A percentile compares a stretch with the other conserved stretches of the same genome.
Evolutionary conservation across 2,113 vertebrate genomes (phyloP).

Genomic region (Raja brachyura): DNA sequence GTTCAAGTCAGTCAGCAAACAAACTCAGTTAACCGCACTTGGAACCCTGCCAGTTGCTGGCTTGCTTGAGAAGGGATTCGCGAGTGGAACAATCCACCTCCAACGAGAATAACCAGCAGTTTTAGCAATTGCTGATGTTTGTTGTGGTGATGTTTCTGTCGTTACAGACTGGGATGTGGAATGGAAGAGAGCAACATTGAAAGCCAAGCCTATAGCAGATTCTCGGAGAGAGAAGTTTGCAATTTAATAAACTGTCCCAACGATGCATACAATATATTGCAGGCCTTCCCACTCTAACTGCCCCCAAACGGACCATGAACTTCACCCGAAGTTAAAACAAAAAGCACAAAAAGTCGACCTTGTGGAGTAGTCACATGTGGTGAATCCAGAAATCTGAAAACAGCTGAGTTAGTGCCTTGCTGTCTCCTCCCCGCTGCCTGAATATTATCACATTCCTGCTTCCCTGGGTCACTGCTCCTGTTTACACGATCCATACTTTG

Average conservation of each 20-base stretch:
- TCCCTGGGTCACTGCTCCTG: neutral
- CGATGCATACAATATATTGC: neutral
- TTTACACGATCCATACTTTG: neutral
- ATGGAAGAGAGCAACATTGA: neutral
- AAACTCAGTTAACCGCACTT: neutral
- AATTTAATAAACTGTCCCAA: neutral
- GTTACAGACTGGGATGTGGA: neutral
- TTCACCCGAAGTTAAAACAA: neutral
- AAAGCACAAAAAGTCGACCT: neutral
- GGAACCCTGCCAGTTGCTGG: neutral
- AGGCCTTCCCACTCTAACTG: neutral
- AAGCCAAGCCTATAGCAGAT: neutral
- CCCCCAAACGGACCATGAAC: neutral
- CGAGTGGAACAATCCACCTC: neutral
- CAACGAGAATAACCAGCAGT: neutral
- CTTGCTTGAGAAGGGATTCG: neutral
- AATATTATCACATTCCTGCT: neutral
- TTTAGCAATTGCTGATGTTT: neutral
- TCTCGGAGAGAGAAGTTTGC: neutral
- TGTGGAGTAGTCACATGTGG: neutral
- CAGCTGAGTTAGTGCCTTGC: neutral
- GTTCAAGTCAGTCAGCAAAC: neutral
- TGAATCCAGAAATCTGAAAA: neutral
- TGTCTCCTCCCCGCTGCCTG: neutral
- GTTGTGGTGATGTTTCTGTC: neutral